Evolutionary conservation across 2,888 invertebrate genomes (phyloP), one percentile per base, ranked within the genome.

Genomic region (Drepana falcataria): DNA sequence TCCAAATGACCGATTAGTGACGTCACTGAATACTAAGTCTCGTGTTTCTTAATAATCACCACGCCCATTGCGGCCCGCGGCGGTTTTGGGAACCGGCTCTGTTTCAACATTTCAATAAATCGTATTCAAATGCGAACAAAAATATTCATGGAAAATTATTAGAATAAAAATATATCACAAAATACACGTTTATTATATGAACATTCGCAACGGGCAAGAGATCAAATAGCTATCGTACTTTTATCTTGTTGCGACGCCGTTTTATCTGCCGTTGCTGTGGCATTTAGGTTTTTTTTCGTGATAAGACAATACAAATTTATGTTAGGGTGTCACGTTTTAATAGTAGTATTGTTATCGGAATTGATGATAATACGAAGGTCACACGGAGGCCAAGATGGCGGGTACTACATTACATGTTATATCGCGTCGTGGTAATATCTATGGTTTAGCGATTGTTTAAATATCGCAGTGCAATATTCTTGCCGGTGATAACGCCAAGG

Each of bases 281-380:
- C 68, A 7, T 78, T 79, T 75, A 78, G 71, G 75, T 74, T 33
- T 72, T 75, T 71, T 80, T 80, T 79, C 68, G 68, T 77, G 90
- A 91, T 89, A 89, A 89, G 83, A 85, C 83, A 84, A 83, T 85
- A 84, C 81, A 83, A 86, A 90, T 87, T 85, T 89, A 87, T 90
- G 87, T 87, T 84, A 89, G 79, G 85, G 81, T 90, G 85, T 84
- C 87, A 85, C 79, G 79, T 81, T 79, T 78, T 81, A 81, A 78
- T 81, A 79, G 79, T 82, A 82, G 79, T 80, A 79, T 78, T 81
- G 83, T 89, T 88, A 88, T 88, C 90, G 77, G 73, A 78, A 83
- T 83, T n/a, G n/a, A n/a, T 85, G 84, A 87, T 85, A 85, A 83
- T 75, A 65, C 75, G 81, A 84, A 87, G 85, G 88, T 75, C 85